These are phyloP conservation scores for Hermaeophaga mercurialis DNA, from an alignment of 2,888 invertebrate species.

Conservation along the genomic window DNA sequence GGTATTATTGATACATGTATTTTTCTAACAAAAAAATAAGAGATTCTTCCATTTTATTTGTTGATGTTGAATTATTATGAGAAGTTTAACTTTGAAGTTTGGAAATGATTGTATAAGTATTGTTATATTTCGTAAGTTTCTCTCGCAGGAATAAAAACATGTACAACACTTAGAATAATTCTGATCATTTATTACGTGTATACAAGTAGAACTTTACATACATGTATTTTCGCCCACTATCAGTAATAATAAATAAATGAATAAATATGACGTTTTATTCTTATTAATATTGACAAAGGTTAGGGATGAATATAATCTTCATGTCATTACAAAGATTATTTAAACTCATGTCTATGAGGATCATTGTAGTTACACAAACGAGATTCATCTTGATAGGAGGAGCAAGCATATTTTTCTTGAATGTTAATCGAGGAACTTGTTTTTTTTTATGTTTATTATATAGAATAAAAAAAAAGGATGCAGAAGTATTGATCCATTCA, in stretches of 20 bases:
- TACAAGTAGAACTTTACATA: conserved; percentile 51
- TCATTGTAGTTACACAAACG: too few relatives aligned
- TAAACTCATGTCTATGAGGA: too few relatives aligned
- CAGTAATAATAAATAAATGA: conserved; percentile 46
- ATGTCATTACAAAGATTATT: too few relatives aligned
- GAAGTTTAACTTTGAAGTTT: conserved; percentile 52
- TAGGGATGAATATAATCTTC: too few relatives aligned
- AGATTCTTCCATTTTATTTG: conserved; percentile 54
- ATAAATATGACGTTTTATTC: conserved; percentile 25
- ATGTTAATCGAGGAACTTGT: too few relatives aligned
- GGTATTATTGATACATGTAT: conserved; percentile 54
- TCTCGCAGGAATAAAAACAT: conserved; percentile 51
- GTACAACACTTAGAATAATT: conserved; percentile 52
- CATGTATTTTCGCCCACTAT: conserved; percentile 53
- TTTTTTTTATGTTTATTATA: too few relatives aligned
- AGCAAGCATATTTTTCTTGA: too few relatives aligned
- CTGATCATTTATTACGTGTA: conserved; percentile 52
- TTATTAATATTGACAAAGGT: too few relatives aligned
- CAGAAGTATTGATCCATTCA: too few relatives aligned
- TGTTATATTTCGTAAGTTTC: conserved; percentile 53
- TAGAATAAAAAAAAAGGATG: too few relatives aligned
- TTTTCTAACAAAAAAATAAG: conserved; percentile 52
- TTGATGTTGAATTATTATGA: conserved; percentile 51
- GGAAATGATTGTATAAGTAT: conserved; percentile 51
- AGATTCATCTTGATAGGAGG: too few relatives aligned